phyloP scores from a whole-genome alignment of 2,113 vertebrate species.

The Tetraodon nigroviridis region DNA sequence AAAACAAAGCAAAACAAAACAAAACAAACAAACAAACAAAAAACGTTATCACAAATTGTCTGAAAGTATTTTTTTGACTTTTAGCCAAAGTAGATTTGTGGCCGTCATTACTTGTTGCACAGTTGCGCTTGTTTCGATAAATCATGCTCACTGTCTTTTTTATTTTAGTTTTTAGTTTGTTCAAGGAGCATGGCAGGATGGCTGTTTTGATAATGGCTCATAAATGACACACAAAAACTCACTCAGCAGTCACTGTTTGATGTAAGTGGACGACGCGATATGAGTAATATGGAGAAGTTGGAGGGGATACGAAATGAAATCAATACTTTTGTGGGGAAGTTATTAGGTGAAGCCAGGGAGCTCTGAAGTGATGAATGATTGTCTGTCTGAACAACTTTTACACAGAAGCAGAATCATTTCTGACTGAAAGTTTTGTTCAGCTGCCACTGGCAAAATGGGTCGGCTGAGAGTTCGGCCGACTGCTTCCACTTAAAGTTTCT shows the following conservation, averaged over 20 bases:
- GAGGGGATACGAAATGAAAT: constrained; percentile 5
- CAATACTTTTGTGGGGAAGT: constrained; percentile 5
- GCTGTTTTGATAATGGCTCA: background rate
- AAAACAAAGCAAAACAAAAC: no score
- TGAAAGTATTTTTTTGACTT: background rate
- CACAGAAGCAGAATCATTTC: background rate
- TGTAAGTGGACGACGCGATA: background rate
- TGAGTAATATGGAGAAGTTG: constrained; percentile 6
- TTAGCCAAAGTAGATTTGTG: background rate
- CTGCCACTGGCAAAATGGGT: no score
- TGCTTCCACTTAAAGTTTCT: no score
- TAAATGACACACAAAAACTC: background rate
- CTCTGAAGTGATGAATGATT: constrained; percentile 25
- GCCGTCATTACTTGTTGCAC: background rate
- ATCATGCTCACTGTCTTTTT: background rate
- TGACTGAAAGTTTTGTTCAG: no score
- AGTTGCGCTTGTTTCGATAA: background rate
- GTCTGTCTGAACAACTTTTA: constrained; percentile 23
- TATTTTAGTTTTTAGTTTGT: background rate
- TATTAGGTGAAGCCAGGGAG: constrained; percentile 7
- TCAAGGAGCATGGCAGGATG: background rate
- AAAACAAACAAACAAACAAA: no score
- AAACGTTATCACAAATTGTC: background rate
- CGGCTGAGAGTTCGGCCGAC: no score
- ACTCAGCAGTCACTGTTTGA: background rate